Base-by-base conservation (phyloP, 2,888 invertebrate genomes). In the Scaeva pyrastri region DNA sequence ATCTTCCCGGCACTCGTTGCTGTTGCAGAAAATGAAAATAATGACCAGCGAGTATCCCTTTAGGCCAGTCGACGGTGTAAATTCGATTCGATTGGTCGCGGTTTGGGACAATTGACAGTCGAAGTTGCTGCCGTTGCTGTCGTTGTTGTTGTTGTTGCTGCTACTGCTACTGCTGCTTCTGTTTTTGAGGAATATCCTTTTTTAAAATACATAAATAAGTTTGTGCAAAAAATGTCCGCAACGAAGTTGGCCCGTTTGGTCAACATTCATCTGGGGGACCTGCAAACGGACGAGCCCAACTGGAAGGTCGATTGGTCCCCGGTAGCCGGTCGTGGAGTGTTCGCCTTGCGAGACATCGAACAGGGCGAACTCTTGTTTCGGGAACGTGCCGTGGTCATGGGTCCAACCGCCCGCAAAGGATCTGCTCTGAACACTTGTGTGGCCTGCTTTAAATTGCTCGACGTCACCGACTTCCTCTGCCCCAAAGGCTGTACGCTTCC, bases 311-410 rank as follows among this genome's bases (percentile, higher is more conserved):
- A 91, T 70, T 92, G 93, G 87, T 96, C 96, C 0, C 89, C 92
- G 19, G 90, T 95, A 8, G 94, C 95, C 56, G 97, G 96, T 8
- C 94, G 96, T 23, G 97, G 97, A 2, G 90, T 97, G 2, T 94
- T 96, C 88, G 96, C 96, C 19, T 94, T 93, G 3, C 93, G 94
- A 85, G 94, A 96, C 89, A 95, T 97, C 52, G 91, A 92, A 77
- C 90, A 93, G 39, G 96, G 96, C 48, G 96, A 96, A 91, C 91
- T 96, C 39, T 94, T 97, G 68, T 96, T 95, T 90, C 93, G 94
- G 12, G 97, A 97, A 90, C 93, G 93, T 72, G 95, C 97, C 1
- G 91, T 97, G 55, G 93, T 97, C 52, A 91, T 94, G 66, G 97
- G 97, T 0, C 96, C 96, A 0, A 94, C 96, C 58, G 93, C 94